Evolutionary conservation across 1,140 invertebrate species (phyloP).

Genomic region (Drosophila albomicans): DNA sequence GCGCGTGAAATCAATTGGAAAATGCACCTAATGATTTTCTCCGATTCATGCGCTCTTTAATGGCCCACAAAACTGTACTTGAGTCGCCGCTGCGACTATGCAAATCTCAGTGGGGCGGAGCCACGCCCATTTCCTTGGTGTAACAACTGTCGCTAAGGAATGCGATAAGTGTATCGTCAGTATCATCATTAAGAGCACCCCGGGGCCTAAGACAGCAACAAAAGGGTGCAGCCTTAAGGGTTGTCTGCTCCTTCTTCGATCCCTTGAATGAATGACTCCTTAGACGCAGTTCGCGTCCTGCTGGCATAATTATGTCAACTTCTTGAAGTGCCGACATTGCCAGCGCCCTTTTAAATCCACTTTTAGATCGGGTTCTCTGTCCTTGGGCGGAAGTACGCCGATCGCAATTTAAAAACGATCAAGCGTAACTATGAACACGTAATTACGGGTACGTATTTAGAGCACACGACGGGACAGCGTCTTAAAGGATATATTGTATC

Average conservation of each 20-base stretch:
- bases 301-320: conserved; percentile 82
- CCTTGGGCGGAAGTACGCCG: conserved; percentile 69
- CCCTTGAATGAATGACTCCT: background rate
- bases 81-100: conserved; percentile 10
- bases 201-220: background rate
- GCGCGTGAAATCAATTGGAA: conserved; percentile 80
- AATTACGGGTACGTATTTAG: conserved; percentile 69
- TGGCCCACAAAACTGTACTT: conserved; percentile 59
- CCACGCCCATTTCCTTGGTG: conserved; percentile 66
- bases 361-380: conserved; percentile 18
- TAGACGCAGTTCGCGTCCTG: conserved; percentile 2
- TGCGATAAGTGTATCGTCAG: conserved; percentile 39
- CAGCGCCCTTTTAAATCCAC: conserved; percentile 37
- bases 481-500: conserved; percentile 21
- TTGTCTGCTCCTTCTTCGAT: conserved; percentile 10
- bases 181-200: conserved; percentile 43
- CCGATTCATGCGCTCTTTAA: conserved; percentile 56
- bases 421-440: conserved; percentile 72
- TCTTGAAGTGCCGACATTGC: conserved; percentile 69
- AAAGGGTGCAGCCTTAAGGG: conserved; percentile 56
- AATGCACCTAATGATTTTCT: conserved; percentile 80
- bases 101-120: conserved; percentile 49
- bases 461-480: conserved; percentile 55
- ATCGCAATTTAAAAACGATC: conserved; percentile 80
- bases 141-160: conserved; percentile 46